phyloP scores from a whole-genome alignment of 2,797 vertebrate species.

The Rhinichthys osculus region DNA sequence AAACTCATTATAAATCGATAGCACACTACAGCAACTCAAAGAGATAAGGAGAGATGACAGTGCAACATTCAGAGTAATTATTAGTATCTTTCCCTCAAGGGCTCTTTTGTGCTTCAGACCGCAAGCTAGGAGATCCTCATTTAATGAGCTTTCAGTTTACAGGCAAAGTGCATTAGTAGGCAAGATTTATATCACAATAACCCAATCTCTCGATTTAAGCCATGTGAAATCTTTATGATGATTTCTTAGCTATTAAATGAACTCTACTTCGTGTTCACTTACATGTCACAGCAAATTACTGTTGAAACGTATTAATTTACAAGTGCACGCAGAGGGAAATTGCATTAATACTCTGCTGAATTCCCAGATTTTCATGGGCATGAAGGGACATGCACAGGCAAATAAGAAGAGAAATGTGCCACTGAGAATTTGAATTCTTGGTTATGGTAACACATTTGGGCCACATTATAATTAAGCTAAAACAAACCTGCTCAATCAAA shows the following conservation, averaged over 20 bases:
- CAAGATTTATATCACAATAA: slow-evolving; percentile 26
- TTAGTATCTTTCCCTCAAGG: slow-evolving; percentile 19
- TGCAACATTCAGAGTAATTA: slow-evolving; percentile 29
- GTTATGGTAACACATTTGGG: neutral
- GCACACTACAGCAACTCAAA: slow-evolving; percentile 7
- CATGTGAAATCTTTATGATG: slow-evolving; percentile 20
- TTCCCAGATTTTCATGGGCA: slow-evolving; percentile 29
- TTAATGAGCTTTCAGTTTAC: slow-evolving; percentile 27
- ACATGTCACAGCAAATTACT: slow-evolving; percentile 48
- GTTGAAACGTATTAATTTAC: slow-evolving; percentile 51
- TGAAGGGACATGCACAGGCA: slow-evolving; percentile 27
- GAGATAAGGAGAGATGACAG: slow-evolving; percentile 24
- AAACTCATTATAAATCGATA: slow-evolving; percentile 18
- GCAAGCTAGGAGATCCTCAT: slow-evolving; percentile 21
- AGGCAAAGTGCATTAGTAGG: slow-evolving; percentile 6
- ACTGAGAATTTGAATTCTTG: slow-evolving; percentile 1
- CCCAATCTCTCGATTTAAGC: slow-evolving; percentile 31
- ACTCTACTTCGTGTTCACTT: slow-evolving; percentile 34
- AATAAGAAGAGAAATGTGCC: neutral
- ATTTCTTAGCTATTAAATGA: slow-evolving; percentile 35
- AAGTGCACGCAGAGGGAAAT: slow-evolving; percentile 43
- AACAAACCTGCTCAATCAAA: neutral
- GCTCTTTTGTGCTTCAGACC: slow-evolving; percentile 19
- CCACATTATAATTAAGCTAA: neutral
- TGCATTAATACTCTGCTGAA: slow-evolving; percentile 48